Evolutionary conservation across 2,113 vertebrate genomes (phyloP).

Genomic region (Stigmatopora argus): DNA sequence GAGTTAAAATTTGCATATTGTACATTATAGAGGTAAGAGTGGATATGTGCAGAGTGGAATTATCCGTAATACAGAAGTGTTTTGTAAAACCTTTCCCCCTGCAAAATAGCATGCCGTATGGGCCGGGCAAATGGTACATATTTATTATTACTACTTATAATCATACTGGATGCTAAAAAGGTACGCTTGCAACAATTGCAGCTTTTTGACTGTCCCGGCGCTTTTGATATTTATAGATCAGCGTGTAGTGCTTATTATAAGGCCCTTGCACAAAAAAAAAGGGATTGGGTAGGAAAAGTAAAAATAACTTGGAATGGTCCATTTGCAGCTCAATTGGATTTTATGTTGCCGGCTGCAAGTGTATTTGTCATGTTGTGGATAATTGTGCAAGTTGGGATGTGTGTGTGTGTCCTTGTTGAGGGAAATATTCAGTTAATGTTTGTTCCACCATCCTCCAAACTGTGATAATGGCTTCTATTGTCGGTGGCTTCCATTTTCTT

Average conservation of each 20-base stretch:
- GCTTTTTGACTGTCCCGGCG: too few relatives aligned
- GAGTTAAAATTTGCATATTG: not conserved
- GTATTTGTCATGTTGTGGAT: not conserved
- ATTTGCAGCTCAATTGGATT: slow-evolving; percentile 3
- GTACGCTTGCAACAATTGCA: too few relatives aligned
- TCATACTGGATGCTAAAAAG: too few relatives aligned
- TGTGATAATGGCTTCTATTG: slow-evolving; percentile 16
- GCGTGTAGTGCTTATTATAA: not conserved
- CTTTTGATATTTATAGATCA: too few relatives aligned
- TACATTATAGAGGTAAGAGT: not conserved
- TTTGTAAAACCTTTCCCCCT: not conserved
- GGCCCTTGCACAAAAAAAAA: not conserved
- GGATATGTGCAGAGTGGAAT: slow-evolving; percentile 1
- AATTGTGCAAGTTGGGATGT: not conserved
- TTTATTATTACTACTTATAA: too few relatives aligned
- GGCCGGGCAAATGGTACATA: too few relatives aligned
- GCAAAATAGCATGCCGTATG: not conserved
- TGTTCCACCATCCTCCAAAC: slow-evolving; percentile 20
- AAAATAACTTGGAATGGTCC: slow-evolving; percentile 6
- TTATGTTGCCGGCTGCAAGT: not conserved
- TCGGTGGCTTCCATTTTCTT: slow-evolving; percentile 15
- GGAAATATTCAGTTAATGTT: slow-evolving; percentile 3
- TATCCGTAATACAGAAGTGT: not conserved
- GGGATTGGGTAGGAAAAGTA: slow-evolving; percentile 5
- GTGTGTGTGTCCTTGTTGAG: not conserved